These are phyloP conservation scores for Halictus rubicundus DNA, from an alignment of 1,140 invertebrate genomes.

Conservation along the genomic window DNA sequence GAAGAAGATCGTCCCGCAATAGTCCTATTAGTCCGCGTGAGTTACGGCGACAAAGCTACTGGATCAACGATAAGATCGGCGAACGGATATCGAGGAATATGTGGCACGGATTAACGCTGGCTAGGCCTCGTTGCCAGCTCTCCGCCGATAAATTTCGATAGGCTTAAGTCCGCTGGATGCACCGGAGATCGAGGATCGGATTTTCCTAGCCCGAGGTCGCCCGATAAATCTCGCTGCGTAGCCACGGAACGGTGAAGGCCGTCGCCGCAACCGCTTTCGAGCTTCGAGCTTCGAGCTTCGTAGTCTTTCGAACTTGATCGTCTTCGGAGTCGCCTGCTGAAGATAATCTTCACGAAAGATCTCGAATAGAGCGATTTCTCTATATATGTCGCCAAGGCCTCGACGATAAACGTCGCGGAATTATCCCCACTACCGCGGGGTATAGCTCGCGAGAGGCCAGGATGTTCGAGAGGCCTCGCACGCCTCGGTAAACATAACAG, in stretches of 20 bases:
- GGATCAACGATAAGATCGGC: slow-evolving; percentile 45
- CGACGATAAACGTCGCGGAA: too few relatives aligned
- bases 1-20: slow-evolving; percentile 11
- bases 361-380: too few relatives aligned
- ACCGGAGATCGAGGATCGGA: slow-evolving; percentile 30
- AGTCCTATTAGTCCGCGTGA: slow-evolving; percentile 36
- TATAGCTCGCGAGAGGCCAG: too few relatives aligned
- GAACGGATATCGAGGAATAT: slow-evolving; percentile 32
- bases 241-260: slow-evolving; percentile 1
- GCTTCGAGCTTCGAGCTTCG: too few relatives aligned
- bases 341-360: too few relatives aligned
- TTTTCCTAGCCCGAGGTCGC: slow-evolving; percentile 25
- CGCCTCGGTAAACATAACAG: too few relatives aligned
- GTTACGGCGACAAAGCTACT: slow-evolving; percentile 36
- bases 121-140: not conserved
- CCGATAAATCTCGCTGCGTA: slow-evolving; percentile 19
- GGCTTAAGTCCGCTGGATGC: slow-evolving; percentile 38
- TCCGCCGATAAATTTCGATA: slow-evolving; percentile 49
- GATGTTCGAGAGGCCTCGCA: too few relatives aligned
- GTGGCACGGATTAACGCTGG: slow-evolving; percentile 17
- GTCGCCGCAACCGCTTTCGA: not conserved
- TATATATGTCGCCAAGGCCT: too few relatives aligned
- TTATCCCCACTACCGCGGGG: too few relatives aligned
- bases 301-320: too few relatives aligned
- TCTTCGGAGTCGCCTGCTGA: too few relatives aligned